Conservation (phyloP, 2,113 vertebrate species). For the Chaetorhynchus papuensis region DNA sequence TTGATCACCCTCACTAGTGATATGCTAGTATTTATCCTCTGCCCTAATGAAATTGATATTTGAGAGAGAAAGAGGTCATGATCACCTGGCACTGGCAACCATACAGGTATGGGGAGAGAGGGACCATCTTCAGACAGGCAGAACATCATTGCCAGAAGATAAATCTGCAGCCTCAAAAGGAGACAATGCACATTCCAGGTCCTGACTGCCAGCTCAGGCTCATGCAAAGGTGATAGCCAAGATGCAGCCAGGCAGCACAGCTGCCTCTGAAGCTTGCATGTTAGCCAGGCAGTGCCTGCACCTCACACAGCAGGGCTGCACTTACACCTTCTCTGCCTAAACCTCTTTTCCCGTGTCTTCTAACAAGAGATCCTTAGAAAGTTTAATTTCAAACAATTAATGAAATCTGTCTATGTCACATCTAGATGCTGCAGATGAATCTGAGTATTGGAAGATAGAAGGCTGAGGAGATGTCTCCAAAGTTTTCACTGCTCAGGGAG, state of each 20-base stretch:
- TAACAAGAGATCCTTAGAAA: not conserved
- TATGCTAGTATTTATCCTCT: not conserved
- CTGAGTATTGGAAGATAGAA: not conserved
- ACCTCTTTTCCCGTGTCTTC: not conserved
- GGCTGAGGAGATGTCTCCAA: not conserved
- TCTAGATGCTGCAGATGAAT: not conserved
- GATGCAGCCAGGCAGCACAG: not conserved
- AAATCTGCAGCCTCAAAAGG: not conserved
- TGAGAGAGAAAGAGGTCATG: not conserved
- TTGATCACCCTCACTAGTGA: not conserved
- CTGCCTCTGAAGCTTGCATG: not conserved
- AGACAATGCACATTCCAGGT: not conserved
- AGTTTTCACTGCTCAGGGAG: not conserved
- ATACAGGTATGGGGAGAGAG: rapidly evolving
- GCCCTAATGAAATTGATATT: not conserved
- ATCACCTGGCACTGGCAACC: not conserved
- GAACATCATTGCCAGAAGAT: not conserved
- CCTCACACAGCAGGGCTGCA: not conserved
- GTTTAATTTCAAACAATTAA: not conserved
- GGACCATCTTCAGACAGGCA: not conserved
- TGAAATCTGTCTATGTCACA: not conserved
- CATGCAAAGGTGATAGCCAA: not conserved
- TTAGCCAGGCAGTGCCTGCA: not conserved
- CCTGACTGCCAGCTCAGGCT: not conserved
- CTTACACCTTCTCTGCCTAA: not conserved